Conservation (phyloP, 2,888 invertebrate genomes). For the Parnassius apollo region DNA sequence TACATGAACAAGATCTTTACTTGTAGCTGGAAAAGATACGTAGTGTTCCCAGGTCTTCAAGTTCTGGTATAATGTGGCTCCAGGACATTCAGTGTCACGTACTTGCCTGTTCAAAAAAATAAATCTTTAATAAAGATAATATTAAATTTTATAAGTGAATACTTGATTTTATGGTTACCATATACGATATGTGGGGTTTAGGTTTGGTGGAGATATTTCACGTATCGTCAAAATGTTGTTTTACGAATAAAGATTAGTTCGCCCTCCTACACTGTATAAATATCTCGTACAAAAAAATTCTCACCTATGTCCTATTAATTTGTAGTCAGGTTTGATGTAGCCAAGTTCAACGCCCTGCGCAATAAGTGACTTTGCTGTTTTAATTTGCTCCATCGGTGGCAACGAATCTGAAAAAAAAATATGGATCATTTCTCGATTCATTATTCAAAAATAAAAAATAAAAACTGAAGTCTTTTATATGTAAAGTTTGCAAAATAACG, state of each 20-base stretch:
- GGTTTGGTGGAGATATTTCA: no score
- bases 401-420: slow-evolving; percentile 46
- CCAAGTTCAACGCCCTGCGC: slow-evolving; percentile 82
- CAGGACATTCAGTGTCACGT: slow-evolving; percentile 83
- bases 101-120: slow-evolving; percentile 43
- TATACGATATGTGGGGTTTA: no score
- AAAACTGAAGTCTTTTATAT: no score
- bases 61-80: slow-evolving; percentile 80
- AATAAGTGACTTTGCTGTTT: slow-evolving; percentile 81
- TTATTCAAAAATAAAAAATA: no score
- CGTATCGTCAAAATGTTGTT: no score
- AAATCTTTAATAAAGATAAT: no score
- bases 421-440: no score
- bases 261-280: no score
- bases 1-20: slow-evolving; percentile 42
- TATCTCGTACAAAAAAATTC: background rate
- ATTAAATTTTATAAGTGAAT: no score
- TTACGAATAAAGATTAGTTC: no score
- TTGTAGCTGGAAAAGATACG: slow-evolving; percentile 48
- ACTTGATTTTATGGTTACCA: no score
- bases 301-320: slow-evolving; percentile 79
- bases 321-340: slow-evolving; percentile 79
- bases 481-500: no score
- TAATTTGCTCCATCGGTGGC: slow-evolving; percentile 82
- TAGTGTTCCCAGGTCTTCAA: slow-evolving; percentile 82